A percentile compares a stretch with the other conserved stretches of the same genome.
These are phyloP conservation scores for Pachypsylla venusta DNA, from an alignment of 1,140 invertebrate species.

Conservation along the genomic window DNA sequence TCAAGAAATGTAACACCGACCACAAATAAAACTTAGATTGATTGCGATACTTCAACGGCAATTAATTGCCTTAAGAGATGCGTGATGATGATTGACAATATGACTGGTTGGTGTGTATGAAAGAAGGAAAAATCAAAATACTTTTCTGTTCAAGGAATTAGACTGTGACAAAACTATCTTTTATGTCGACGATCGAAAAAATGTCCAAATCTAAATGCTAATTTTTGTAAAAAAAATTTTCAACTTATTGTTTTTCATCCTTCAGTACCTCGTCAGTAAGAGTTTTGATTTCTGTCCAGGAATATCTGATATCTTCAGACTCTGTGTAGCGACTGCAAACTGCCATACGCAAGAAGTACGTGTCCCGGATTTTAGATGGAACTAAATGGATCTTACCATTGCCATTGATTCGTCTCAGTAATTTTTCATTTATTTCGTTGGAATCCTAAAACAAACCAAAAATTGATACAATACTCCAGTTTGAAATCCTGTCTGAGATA, in stretches of 20 bases:
- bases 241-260: background rate
- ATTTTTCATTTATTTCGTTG: conserved; percentile 68
- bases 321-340: conserved; percentile 77
- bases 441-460: conserved; percentile 40
- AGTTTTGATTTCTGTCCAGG: conserved; percentile 67
- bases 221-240: background rate
- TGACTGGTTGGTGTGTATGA: too few relatives aligned
- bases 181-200: background rate
- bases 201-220: background rate
- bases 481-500: too few relatives aligned
- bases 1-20: too few relatives aligned
- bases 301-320: conserved; percentile 63
- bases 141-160: background rate
- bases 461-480: too few relatives aligned
- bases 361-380: conserved; percentile 69
- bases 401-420: conserved; percentile 77
- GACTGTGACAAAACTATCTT: background rate
- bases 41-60: too few relatives aligned
- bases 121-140: background rate
- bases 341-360: conserved; percentile 78
- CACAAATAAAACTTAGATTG: too few relatives aligned
- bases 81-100: too few relatives aligned
- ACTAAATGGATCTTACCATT: conserved; percentile 88
- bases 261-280: background rate
- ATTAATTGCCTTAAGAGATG: too few relatives aligned